Evolutionary conservation across 2,113 vertebrate genomes (phyloP).

Genomic region (Motacilla alba): DNA sequence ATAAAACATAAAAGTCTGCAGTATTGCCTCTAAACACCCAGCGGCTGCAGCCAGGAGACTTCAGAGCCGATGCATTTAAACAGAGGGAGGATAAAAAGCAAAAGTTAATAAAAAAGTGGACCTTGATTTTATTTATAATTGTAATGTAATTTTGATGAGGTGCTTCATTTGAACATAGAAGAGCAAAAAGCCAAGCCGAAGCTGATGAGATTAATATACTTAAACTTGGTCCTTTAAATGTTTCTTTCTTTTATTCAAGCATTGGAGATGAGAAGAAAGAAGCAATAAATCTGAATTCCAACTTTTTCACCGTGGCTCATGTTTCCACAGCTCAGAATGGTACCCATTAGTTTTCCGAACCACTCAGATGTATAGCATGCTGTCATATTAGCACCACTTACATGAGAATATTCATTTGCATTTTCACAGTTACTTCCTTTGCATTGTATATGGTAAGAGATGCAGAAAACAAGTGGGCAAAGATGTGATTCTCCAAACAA

Average conservation of each 20-base stretch:
- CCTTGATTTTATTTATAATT: conserved; percentile 43
- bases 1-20: conserved; percentile 68
- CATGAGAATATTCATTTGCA: background rate
- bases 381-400: background rate
- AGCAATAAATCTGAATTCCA: conserved; percentile 7
- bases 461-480: conserved; percentile 24
- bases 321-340: background rate
- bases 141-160: conserved; percentile 39
- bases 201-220: background rate
- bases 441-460: conserved; percentile 1
- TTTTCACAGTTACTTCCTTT: conserved; percentile 41
- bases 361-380: background rate
- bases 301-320: background rate
- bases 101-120: conserved; percentile 32
- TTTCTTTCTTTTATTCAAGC: conserved; percentile 6
- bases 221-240: background rate
- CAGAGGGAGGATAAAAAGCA: background rate
- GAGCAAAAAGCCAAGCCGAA: conserved; percentile 3
- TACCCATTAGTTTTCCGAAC: background rate
- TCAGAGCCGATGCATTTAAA: background rate
- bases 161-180: conserved; percentile 32
- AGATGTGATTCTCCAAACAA: background rate
- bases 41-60: background rate
- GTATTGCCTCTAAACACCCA: conserved; percentile 55
- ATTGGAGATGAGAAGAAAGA: background rate